Evolutionary conservation across 2,113 vertebrate species (phyloP), one percentile per base, ranked within the genome.

Genomic region (Rutilus rutilus): DNA sequence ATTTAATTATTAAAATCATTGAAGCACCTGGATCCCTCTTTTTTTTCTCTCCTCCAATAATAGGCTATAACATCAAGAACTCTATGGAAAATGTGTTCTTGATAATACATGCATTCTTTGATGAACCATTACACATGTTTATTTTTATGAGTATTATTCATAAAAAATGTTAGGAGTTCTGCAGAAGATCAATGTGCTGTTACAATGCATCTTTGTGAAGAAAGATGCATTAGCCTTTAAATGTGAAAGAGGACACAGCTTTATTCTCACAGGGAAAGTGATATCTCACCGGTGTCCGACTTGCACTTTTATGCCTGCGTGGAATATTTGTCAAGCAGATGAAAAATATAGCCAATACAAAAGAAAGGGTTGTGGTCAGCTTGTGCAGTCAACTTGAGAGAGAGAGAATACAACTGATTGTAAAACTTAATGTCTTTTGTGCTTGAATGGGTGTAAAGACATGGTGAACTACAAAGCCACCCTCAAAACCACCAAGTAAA

Each of bases 261-360:
- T 95, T 96, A 96, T 96, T 96, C 95, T 95, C 95, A 87, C 94
- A 93, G 93, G 94, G 95, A 96, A 95, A 95, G 94, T 94, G 95
- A 96, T 97, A 96, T 96, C 96, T 96, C 95, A 96, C 95, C 95
- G 94, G 95, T 95, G 95, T 95, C 95, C 94, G 94, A 95, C 95
- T 95, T 95, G 96, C 95, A 94, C 94, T 94, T 96, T 96, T 96
- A 96, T 96, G 96, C 96, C 94, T 95, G 30, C 30, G 2, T 33
- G 95, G 95, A 95, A 96, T 95, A 25, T 12, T 95, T 96, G 95
- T 96, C 96, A 96, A 90, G 93, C 92, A 95, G 93, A 92, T 94
- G 94, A 94, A 96, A 96, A 21, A 74, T 73, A 47, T 57, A 23
- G 69, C n/a, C 69, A 62, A 23, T 74, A 75, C n/a, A 27, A 27